Conservation (phyloP, 1,140 invertebrate genomes). For the Patella vulgata region DNA sequence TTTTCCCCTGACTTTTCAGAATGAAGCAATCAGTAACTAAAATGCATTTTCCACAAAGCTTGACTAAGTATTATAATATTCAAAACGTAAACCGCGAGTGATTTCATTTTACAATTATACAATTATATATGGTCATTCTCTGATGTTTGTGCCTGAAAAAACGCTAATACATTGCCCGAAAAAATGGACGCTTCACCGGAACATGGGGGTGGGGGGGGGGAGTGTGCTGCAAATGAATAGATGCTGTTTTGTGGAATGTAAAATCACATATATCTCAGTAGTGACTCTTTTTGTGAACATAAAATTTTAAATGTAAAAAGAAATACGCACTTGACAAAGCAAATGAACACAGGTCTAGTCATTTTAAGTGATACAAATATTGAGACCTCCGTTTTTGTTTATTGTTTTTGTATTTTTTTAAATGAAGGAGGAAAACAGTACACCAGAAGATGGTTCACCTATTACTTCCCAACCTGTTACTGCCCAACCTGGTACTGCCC, state of each 20-base stretch:
- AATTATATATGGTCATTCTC: too few relatives aligned
- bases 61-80: too few relatives aligned
- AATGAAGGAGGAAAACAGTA: constrained; percentile 7
- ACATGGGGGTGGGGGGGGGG: not conserved
- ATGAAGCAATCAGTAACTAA: too few relatives aligned
- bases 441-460: constrained; percentile 15
- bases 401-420: not conserved
- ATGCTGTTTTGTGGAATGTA: not conserved
- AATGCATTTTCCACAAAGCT: too few relatives aligned
- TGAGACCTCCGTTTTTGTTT: not conserved
- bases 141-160: too few relatives aligned
- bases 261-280: constrained; percentile 3
- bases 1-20: too few relatives aligned
- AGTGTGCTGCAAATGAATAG: not conserved
- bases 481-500: not conserved
- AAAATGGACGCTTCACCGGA: constrained; percentile 9
- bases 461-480: constrained; percentile 7
- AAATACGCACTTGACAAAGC: too few relatives aligned
- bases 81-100: too few relatives aligned
- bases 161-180: constrained; percentile 14
- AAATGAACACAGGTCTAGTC: constrained; percentile 3
- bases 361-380: not conserved
- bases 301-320: not conserved
- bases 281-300: constrained; percentile 7
- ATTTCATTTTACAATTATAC: too few relatives aligned